Evolutionary conservation across 2,797 vertebrate genomes (phyloP).

Genomic region (Manis crassicaudata): DNA sequence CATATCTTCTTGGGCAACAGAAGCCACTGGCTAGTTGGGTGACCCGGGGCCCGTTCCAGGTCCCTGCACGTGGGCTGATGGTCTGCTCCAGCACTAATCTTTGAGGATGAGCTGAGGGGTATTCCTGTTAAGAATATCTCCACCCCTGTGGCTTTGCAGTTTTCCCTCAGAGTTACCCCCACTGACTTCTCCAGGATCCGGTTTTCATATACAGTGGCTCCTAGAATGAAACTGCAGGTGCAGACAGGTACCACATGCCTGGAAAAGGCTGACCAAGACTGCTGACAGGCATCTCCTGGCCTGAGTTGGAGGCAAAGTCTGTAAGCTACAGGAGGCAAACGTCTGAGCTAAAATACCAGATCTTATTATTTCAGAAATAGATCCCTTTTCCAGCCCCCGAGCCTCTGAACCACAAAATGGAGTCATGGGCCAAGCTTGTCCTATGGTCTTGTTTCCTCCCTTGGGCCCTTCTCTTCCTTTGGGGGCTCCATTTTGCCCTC

Average conservation of each 20-base stretch:
- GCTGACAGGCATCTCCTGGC: background rate
- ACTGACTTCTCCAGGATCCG: background rate
- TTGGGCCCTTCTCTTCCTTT: background rate
- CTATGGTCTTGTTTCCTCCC: background rate
- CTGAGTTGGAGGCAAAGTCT: background rate
- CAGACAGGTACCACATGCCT: background rate
- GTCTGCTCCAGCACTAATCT: background rate
- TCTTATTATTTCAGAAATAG: conserved; percentile 36
- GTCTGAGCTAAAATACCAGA: background rate
- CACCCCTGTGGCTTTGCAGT: background rate
- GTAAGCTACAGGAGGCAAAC: background rate
- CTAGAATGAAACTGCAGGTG: no score
- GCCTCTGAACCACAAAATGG: background rate
- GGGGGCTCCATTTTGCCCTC: background rate
- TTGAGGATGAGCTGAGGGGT: background rate
- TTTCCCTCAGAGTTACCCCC: background rate
- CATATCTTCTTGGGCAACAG: background rate
- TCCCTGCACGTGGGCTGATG: background rate
- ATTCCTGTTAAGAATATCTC: background rate
- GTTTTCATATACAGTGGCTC: background rate
- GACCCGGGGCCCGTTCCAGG: background rate
- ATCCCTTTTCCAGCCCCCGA: background rate
- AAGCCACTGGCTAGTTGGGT: background rate
- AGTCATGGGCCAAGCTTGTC: background rate
- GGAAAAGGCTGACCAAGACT: background rate